Percentiles rank a stretch among this genome's conserved stretches.
Conservation (phyloP, 2,888 invertebrate genomes). For the Gandaritis pyraliata region DNA sequence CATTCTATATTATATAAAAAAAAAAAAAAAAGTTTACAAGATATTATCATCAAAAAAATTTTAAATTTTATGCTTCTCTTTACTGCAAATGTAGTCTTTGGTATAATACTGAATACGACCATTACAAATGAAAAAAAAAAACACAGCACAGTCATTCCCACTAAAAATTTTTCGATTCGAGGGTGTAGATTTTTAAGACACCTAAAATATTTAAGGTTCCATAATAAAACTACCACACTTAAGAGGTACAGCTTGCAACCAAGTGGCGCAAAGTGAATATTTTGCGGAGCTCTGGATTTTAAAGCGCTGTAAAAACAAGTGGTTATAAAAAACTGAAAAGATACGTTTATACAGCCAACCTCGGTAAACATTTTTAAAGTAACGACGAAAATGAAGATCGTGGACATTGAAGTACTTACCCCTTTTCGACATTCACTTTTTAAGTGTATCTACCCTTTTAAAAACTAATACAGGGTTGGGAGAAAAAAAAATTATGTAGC, state of each 20-base stretch:
- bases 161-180: too few species aligned
- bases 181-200: not conserved
- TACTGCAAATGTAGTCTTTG: too few species aligned
- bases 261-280: constrained; percentile 26
- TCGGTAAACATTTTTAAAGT: constrained; percentile 16
- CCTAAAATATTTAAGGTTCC: not conserved
- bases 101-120: too few species aligned
- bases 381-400: constrained; percentile 2
- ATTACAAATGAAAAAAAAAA: too few species aligned
- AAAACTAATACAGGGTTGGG: too few species aligned
- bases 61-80: too few species aligned
- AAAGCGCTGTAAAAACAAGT: constrained; percentile 26
- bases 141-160: too few species aligned
- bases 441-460: not conserved
- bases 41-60: too few species aligned
- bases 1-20: too few species aligned
- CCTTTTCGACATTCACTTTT: not conserved
- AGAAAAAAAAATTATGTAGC: too few species aligned
- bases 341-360: constrained; percentile 13
- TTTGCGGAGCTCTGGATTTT: constrained; percentile 22
- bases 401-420: not conserved
- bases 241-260: constrained; percentile 12
- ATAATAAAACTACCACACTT: constrained; percentile 1
- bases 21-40: too few species aligned
- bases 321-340: constrained; percentile 22